Percentiles rank a stretch among this genome's conserved stretches.
Evolutionary conservation across 2,797 vertebrate species (phyloP).

Genomic region (Bryconaethiops microstoma): DNA sequence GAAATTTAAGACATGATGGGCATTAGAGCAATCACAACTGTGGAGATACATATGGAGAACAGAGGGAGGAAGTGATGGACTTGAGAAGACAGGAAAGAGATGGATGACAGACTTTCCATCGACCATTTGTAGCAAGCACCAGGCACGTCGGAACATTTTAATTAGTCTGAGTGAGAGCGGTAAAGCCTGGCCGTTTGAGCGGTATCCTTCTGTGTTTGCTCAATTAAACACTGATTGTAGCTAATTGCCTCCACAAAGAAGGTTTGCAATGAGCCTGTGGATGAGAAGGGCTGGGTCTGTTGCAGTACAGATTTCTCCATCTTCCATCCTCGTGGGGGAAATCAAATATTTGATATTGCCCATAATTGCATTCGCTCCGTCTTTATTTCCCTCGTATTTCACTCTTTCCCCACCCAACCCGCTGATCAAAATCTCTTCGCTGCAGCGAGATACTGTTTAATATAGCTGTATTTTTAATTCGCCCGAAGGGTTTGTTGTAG

Average conservation of each 20-base stretch:
- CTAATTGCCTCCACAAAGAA: slow-evolving; percentile 75
- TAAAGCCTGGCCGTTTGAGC: slow-evolving; percentile 65
- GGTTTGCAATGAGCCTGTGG: slow-evolving; percentile 66
- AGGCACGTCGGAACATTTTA: slow-evolving; percentile 69
- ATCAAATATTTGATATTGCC: slow-evolving; percentile 73
- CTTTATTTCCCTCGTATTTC: slow-evolving; percentile 57
- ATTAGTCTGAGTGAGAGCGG: slow-evolving; percentile 68
- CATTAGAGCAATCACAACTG: slow-evolving; percentile 36
- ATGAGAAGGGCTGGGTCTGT: slow-evolving; percentile 60
- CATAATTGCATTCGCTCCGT: slow-evolving; percentile 69
- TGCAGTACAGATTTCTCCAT: slow-evolving; percentile 48
- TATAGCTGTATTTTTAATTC: slow-evolving; percentile 46
- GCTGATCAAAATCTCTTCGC: slow-evolving; percentile 1
- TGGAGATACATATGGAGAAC: slow-evolving; percentile 17
- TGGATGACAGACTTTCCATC: slow-evolving; percentile 39
- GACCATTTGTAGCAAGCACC: slow-evolving; percentile 46
- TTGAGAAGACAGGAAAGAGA: slow-evolving; percentile 1
- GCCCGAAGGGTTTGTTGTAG: slow-evolving; percentile 27
- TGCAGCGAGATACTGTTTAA: slow-evolving; percentile 36
- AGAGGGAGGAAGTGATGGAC: slow-evolving; percentile 1
- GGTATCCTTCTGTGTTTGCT: slow-evolving; percentile 72
- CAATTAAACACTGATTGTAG: slow-evolving; percentile 79
- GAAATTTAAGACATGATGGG: slow-evolving; percentile 43
- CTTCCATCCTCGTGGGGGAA: slow-evolving; percentile 69
- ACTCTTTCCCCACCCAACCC: slow-evolving; percentile 33